Evolutionary conservation across 2,113 vertebrate species (phyloP), one percentile per base, ranked within the genome.

Genomic region (Leptocoma aspasia): DNA sequence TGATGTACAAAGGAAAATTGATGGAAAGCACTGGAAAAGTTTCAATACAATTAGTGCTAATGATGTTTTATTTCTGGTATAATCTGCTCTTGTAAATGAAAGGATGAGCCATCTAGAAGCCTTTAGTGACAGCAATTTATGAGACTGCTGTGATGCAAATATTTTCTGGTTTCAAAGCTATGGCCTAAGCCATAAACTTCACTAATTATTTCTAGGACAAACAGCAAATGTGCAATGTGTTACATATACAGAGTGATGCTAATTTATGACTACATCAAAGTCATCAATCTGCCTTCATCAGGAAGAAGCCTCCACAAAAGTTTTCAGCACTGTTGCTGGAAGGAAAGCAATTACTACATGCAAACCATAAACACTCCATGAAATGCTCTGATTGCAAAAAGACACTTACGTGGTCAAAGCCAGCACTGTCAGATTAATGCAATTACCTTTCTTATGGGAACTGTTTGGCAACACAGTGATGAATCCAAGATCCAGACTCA

Each of bases 401-500:
- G 45, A 66, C 35, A 52, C 23, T 28, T 27, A 26, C 0, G 4
- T 41, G 60, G 77, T 73, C 44, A 79, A 52, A 79, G 5, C 26
- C 47, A 82, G 65, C 59, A 53, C 35, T 60, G 85, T 19, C n/a
- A 89, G 64, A 77, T 68, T 53, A 86, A n/a, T 17, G 64, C 37
- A 78, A 23, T 96, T 95, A 94, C 82, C 87, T 93, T 95, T 54
- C 78, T 65, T 26, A 35, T 68, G 85, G 89, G 97, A 96, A 37
- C 20, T 37, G 77, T 97, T 97, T 53, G 97, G 91, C 83, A 97
- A 78, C 75, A 98, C 91, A 3, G 97, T 98, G 96, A 99, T 77
- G n/a, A 93, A 98, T 72, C 98, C 98, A n/a, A 98, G 95, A 31
- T 99, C 97, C 89, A 97, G 68, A 44, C 98, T 98, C 93, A 86